Evolutionary conservation across 1,140 invertebrate species (phyloP).

Genomic region (Drosophila auraria): DNA sequence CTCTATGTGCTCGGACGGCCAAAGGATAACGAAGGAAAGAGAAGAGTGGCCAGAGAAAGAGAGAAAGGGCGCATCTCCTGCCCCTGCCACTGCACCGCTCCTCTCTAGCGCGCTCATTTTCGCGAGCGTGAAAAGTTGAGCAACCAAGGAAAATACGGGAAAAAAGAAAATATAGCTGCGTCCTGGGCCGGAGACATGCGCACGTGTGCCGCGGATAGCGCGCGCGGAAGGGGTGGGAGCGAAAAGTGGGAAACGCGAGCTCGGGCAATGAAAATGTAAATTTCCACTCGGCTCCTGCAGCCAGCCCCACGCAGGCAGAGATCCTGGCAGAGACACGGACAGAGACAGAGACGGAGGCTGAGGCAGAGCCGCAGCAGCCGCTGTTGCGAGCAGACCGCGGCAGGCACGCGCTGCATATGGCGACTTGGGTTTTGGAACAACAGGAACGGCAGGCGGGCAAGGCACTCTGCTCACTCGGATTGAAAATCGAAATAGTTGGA

Average conservation of each 20-base stretch:
- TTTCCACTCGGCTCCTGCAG: constrained; percentile 76
- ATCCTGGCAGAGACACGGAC: constrained; percentile 3
- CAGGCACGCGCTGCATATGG: constrained; percentile 62
- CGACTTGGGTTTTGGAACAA: constrained; percentile 21
- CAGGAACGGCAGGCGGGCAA: constrained; percentile 4
- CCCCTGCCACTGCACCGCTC: constrained; percentile 10
- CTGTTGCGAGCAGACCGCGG: constrained; percentile 56
- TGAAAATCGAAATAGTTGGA: constrained; percentile 63
- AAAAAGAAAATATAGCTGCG: constrained; percentile 63
- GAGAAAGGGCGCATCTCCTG: constrained; percentile 17
- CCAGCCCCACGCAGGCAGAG: constrained; percentile 42
- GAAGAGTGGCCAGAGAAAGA: constrained; percentile 10
- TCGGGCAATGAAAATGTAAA: constrained; percentile 53
- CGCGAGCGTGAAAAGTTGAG: constrained; percentile 80
- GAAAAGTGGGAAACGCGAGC: constrained; percentile 39
- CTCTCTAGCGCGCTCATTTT: constrained; percentile 70
- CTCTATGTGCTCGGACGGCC: constrained; percentile 37
- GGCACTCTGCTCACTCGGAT: constrained; percentile 23
- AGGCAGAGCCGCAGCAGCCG: constrained; percentile 66
- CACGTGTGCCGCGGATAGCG: constrained; percentile 57
- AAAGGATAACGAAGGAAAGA: constrained; percentile 58
- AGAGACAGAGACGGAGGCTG: constrained; percentile 6
- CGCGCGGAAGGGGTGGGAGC: constrained; percentile 47
- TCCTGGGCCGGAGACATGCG: constrained; percentile 71
- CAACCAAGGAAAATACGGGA: constrained; percentile 40